phyloP scores from a whole-genome alignment of 2,888 invertebrate species.

The Tipula vernalis region DNA sequence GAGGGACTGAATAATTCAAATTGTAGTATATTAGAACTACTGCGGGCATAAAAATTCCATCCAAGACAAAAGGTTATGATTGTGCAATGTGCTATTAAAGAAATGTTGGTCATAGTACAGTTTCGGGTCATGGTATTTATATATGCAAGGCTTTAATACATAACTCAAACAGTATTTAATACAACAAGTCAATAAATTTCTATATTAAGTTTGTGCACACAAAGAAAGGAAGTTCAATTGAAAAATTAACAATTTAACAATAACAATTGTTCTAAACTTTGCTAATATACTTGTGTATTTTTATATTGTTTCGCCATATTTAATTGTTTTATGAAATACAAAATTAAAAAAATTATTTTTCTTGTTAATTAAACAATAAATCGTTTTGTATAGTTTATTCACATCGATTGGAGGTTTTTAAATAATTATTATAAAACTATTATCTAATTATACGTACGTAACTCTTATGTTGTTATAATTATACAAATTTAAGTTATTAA shows the following conservation, averaged over 20 bases:
- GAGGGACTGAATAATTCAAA: background rate
- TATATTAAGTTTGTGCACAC: background rate
- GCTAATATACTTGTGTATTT: background rate
- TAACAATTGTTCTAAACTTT: background rate
- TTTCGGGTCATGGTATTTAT: background rate
- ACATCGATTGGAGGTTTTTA: background rate
- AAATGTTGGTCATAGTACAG: background rate
- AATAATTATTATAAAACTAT: background rate
- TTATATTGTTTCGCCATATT: background rate
- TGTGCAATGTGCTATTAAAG: background rate
- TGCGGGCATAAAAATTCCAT: background rate
- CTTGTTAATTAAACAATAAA: slow-evolving; percentile 4
- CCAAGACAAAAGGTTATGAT: background rate
- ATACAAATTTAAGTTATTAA: background rate
- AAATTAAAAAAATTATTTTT: background rate
- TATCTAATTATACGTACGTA: background rate
- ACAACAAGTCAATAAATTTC: background rate
- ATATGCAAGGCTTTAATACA: background rate
- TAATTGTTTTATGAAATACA: background rate
- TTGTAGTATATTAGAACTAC: no score
- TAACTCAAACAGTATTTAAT: background rate
- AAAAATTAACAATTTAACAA: background rate
- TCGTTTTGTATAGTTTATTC: slow-evolving; percentile 4
- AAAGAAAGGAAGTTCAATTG: slow-evolving; percentile 4
- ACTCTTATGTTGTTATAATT: background rate